Base-by-base conservation (phyloP, 2,797 vertebrate genomes). In the Columba guinea region DNA sequence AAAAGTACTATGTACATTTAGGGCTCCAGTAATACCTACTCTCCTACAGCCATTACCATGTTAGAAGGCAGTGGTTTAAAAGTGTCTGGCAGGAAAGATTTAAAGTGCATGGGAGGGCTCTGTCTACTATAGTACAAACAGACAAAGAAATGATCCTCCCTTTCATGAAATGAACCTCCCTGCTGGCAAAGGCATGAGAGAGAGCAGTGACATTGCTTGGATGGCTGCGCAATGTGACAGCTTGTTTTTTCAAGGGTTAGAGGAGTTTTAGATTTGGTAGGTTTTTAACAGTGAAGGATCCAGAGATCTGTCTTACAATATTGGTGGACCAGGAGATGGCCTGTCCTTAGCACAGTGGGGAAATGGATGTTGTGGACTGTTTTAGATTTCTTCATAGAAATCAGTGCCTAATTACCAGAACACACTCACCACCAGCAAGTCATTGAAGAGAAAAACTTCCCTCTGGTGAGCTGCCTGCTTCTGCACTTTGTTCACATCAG, bases 371-470 rank as follows among this genome's bases (percentile, higher is more conserved):
- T 63, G 44, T n/a, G 46, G 55, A 53, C 26, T 67, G n/a, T 34
- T 94, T 89, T 77, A 67, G 39, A 53, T 32, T 68, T 74, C 39
- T 80, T 60, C 28, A 55, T 16, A 58, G 55, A 94, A 79, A 85
- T 15, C 11, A 67, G 58, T 62, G 34, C 58, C 67, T 76, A 51
- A 70, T 28, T 79, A 27, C 55, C 70, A 46, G 39, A 15, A n/a
- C 23, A 56, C 13, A 89, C 98, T 98, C 97, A 99, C 99, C 99
- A 99, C 98, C 84, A 99, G 98, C 94, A 99, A 97, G 97, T 99
- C 99, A 34, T 99, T 99, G 97, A 99, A 99, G 94, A 99, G 99
- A 96, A 99, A 99, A 90, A 99, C 99, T 94, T 99, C 99, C 96
- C 99, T 98, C 97, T 99, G 99, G 95, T 99, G 99, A 35, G 99